Evolutionary conservation across 92 coral and sea anemone species (phyloP), one percentile per base, ranked within the genome.

Genomic region (Galaxea fascicularis): DNA sequence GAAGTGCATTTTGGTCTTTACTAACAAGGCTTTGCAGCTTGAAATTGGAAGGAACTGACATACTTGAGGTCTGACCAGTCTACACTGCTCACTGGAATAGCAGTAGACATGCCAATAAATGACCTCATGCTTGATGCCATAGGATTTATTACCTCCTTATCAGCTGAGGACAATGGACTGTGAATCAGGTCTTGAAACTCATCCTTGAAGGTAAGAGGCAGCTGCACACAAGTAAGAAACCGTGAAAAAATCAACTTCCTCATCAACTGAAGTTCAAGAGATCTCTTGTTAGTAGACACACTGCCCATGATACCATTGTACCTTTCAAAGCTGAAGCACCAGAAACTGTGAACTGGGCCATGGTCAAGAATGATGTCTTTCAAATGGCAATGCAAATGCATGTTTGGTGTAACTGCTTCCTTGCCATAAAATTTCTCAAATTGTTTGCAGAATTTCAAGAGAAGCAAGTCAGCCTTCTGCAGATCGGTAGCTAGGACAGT

Each of bases 191-290:
- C n/a, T n/a, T n/a, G n/a, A n/a, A n/a, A n/a, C n/a, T n/a, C n/a
- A n/a, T n/a, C n/a, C n/a, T n/a, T n/a, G n/a, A n/a, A n/a, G n/a
- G n/a, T n/a, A n/a, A n/a, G n/a, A n/a, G n/a, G n/a, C n/a, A n/a
- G n/a, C n/a, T n/a, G n/a, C n/a, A n/a, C n/a, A n/a, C n/a, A n/a
- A n/a, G n/a, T n/a, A n/a, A n/a, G 76, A 51, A 25, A 81, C 45
- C 31, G 64, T 31, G 56, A 45, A 30, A 49, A 73, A 28, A 31
- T 0, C 45, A 83, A 83, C 39, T 83, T 71, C 26, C 74, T 18
- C 87, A 73, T 83, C 22, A 62, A 72, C 79, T 73, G 71, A 59
- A 83, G 58, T 68, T 73, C 87, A 28, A 83, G 80, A 1, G 73
- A 83, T n/a, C 81, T 44, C 47, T 83, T 83, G 80, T 73, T 83